Evolutionary conservation across 2,888 invertebrate genomes (phyloP).

Genomic region (Scaptomyza caliginosa): DNA sequence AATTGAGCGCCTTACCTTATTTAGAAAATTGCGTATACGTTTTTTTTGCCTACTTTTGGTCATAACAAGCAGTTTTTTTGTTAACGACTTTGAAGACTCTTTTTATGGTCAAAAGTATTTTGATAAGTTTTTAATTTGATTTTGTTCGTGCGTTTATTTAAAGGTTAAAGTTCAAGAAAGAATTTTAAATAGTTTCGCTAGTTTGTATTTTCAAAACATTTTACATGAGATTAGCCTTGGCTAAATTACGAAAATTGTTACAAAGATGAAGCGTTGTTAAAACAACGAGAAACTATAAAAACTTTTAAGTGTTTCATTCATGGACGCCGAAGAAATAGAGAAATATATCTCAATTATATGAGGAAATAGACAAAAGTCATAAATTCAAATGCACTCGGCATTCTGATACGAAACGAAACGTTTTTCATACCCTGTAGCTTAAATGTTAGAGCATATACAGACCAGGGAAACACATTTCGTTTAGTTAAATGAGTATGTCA

Average conservation of each 20-base stretch:
- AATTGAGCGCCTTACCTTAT: conserved; percentile 43
- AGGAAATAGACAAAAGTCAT: conserved; percentile 49
- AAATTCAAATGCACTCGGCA: conserved; percentile 67
- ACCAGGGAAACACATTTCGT: neutral
- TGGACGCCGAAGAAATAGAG: conserved; percentile 20
- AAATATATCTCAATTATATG: conserved; percentile 26
- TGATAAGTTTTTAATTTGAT: conserved; percentile 73
- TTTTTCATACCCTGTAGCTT: conserved; percentile 5
- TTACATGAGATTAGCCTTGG: conserved; percentile 37
- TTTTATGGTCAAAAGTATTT: conserved; percentile 69
- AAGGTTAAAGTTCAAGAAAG: conserved; percentile 43
- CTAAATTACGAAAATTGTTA: conserved; percentile 26
- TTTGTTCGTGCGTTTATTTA: conserved; percentile 32
- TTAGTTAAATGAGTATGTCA: conserved; percentile 8
- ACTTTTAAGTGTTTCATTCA: conserved; percentile 35
- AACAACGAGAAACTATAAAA: conserved; percentile 37
- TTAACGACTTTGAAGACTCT: conserved; percentile 44
- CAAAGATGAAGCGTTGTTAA: conserved; percentile 13
- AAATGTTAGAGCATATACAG: conserved; percentile 3
- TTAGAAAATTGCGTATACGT: conserved; percentile 36
- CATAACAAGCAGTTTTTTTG: conserved; percentile 5
- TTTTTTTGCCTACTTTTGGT: conserved; percentile 14
- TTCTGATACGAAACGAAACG: conserved; percentile 45
- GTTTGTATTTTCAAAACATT: conserved; percentile 17
- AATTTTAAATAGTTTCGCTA: too few species aligned